Percentiles rank a stretch among this genome's conserved stretches.
Conservation (phyloP, 2,113 vertebrate genomes). For the Scopus umbretta region DNA sequence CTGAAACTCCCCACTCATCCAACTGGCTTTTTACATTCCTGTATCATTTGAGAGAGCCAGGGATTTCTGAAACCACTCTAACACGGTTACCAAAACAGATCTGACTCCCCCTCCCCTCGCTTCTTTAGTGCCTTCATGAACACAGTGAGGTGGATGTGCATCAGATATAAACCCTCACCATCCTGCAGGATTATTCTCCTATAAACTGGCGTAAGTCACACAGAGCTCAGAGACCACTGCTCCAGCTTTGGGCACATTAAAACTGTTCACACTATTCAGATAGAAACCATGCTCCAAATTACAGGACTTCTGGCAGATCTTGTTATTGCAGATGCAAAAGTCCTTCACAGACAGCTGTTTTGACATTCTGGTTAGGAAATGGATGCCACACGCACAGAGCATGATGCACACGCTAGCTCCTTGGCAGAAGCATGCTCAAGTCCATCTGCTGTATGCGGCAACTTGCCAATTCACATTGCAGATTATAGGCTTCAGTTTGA, state of each 20-base stretch:
- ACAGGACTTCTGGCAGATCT: neutral
- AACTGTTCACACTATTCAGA: neutral
- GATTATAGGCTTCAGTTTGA: neutral
- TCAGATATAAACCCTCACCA: neutral
- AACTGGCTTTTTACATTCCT: neutral
- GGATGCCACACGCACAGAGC: neutral
- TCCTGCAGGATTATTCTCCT: neutral
- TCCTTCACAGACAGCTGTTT: slow-evolving; percentile 29
- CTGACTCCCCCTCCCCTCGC: neutral
- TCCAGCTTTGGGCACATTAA: neutral
- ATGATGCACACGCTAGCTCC: neutral
- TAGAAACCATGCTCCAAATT: neutral
- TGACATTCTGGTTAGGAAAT: slow-evolving; percentile 25
- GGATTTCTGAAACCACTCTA: neutral
- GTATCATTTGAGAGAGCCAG: neutral
- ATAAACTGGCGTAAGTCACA: neutral
- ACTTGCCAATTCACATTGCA: slow-evolving; percentile 25
- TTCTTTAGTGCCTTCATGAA: neutral
- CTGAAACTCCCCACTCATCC: neutral
- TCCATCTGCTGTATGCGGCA: slow-evolving; percentile 61
- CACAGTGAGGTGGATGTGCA: neutral
- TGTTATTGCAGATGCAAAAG: neutral
- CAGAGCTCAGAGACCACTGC: neutral
- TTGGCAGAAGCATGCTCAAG: slow-evolving; percentile 33
- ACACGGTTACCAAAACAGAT: neutral